Evolutionary conservation across 2,888 invertebrate genomes (phyloP).

Genomic region (Anodontia alba): DNA sequence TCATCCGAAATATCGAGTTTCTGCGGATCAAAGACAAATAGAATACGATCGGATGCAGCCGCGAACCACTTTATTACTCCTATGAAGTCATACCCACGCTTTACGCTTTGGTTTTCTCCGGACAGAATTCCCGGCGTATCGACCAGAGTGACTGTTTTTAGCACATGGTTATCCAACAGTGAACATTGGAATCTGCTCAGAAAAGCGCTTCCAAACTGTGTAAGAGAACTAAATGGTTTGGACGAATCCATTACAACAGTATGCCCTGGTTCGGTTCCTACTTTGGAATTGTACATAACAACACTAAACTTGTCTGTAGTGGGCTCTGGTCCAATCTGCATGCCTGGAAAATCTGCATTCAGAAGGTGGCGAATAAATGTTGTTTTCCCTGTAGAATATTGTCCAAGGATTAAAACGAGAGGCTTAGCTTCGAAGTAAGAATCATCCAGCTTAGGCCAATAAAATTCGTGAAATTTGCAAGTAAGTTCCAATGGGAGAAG

Average conservation of each 20-base stretch:
- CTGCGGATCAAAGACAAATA: not conserved
- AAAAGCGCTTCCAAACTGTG: not conserved
- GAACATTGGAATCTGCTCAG: not conserved
- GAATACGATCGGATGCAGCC: not conserved
- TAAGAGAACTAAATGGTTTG: not conserved
- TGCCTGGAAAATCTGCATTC: not conserved
- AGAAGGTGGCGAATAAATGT: not conserved
- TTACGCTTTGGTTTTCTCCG: not conserved
- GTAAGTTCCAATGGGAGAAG: not conserved
- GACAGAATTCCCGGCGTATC: not conserved
- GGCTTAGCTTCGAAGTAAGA: not conserved
- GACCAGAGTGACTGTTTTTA: not conserved
- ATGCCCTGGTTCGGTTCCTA: not conserved
- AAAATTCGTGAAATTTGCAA: not conserved
- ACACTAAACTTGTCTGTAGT: conserved; percentile 1
- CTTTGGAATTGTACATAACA: not conserved
- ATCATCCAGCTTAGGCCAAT: not conserved
- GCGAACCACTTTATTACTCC: not conserved
- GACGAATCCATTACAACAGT: not conserved
- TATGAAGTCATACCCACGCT: not conserved
- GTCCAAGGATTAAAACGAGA: not conserved
- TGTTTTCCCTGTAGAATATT: not conserved
- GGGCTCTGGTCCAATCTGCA: not conserved
- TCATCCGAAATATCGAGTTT: not conserved
- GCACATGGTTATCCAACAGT: not conserved